Conservation (phyloP, 2,113 vertebrate species). For the Andinoacara biseriatus region DNA sequence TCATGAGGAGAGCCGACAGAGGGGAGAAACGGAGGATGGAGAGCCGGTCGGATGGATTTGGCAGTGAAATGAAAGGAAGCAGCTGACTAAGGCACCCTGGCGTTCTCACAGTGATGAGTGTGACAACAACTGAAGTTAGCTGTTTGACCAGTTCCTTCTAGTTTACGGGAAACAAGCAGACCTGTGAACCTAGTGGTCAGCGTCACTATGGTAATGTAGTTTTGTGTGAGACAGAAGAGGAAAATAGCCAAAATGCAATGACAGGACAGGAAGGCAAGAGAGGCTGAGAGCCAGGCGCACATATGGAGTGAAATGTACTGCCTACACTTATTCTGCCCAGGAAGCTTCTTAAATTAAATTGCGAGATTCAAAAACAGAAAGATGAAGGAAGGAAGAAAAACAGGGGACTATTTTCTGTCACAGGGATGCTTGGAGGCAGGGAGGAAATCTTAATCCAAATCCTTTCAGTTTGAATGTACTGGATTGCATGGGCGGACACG, state of each 20-base stretch:
- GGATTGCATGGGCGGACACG: neutral
- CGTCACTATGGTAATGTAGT: neutral
- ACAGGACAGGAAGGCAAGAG: neutral
- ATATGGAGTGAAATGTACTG: neutral
- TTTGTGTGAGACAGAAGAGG: neutral
- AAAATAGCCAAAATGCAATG: neutral
- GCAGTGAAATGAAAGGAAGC: conserved; percentile 44
- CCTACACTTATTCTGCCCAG: neutral
- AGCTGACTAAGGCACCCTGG: conserved; percentile 41
- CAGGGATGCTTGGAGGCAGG: neutral
- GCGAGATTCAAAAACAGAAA: neutral
- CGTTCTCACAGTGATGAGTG: conserved; percentile 36
- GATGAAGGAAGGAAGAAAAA: neutral
- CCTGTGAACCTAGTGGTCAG: neutral
- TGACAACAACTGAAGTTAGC: neutral
- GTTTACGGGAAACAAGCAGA: neutral
- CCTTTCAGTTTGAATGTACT: conserved; percentile 22
- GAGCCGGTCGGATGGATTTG: conserved; percentile 20
- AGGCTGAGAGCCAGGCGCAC: neutral
- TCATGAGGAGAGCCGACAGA: neutral
- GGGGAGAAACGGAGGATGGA: conserved; percentile 5
- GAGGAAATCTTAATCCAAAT: conserved; percentile 28
- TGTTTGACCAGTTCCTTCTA: neutral
- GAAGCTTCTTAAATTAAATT: neutral
- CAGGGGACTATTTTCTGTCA: neutral